Evolutionary conservation across 2,113 vertebrate species (phyloP).

Genomic region (Cephalophus harveyi): DNA sequence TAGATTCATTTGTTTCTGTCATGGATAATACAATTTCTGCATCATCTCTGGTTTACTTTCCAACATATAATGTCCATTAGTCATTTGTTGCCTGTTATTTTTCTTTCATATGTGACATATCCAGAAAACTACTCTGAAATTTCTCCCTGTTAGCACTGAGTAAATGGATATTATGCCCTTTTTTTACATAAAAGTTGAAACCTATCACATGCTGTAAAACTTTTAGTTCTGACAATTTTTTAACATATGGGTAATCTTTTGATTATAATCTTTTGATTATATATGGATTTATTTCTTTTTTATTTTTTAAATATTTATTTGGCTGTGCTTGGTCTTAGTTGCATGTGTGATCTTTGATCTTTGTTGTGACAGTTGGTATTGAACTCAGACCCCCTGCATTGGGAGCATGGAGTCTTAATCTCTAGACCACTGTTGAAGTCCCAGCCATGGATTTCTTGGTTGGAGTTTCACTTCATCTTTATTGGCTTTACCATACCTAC

Average conservation of each 20-base stretch:
- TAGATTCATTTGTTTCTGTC: conserved; percentile 13
- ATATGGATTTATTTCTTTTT: not conserved
- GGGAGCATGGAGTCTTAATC: not conserved
- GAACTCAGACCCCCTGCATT: not conserved
- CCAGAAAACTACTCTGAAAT: not conserved
- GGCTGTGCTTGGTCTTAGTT: not conserved
- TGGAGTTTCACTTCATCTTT: not conserved
- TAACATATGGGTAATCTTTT: not conserved
- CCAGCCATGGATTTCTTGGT: not conserved
- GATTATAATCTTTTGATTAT: not conserved
- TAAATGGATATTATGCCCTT: not conserved
- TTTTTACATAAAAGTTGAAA: not conserved
- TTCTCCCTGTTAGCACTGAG: not conserved
- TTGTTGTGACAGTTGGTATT: not conserved
- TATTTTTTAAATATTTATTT: not conserved
- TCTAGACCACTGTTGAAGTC: not conserved
- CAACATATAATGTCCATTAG: not conserved
- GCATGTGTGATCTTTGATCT: not conserved
- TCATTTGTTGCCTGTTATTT: not conserved
- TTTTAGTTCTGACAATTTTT: not conserved
- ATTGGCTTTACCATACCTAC: not conserved
- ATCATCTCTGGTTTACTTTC: not conserved
- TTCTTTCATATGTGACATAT: not conserved
- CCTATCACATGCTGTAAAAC: not conserved
- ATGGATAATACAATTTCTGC: not conserved